Evolutionary conservation across 2,113 vertebrate species (phyloP).

Genomic region (Chelonoidis abingdonii): DNA sequence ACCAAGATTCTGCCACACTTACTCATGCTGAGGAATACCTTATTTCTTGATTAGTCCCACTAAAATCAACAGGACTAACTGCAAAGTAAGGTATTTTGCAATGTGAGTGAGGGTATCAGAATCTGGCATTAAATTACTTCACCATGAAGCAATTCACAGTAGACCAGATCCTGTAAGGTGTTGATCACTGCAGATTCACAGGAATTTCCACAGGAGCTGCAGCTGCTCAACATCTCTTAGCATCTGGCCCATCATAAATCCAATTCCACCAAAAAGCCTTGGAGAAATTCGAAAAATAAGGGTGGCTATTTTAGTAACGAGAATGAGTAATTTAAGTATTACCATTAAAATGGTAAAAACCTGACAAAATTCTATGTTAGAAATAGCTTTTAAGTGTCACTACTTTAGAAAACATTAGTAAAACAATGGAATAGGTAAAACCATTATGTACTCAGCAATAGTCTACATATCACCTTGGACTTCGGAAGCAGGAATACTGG

Average conservation of each 20-base stretch:
- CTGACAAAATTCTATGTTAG: conserved; percentile 22
- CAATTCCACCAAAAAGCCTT: not conserved
- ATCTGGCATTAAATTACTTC: not conserved
- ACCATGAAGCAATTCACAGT: not conserved
- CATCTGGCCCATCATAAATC: not conserved
- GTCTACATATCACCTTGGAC: conserved; percentile 29
- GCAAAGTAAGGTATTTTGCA: not conserved
- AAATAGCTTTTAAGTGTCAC: conserved; percentile 1
- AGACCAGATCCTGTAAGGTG: not conserved
- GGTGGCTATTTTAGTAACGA: conserved; percentile 13
- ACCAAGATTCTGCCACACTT: not conserved
- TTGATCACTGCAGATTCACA: not conserved
- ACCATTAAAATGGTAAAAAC: not conserved
- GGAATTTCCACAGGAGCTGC: not conserved
- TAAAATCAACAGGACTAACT: not conserved
- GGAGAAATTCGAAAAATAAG: not conserved
- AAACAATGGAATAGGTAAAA: not conserved
- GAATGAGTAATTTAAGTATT: conserved; percentile 28
- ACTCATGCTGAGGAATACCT: not conserved
- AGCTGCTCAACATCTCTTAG: not conserved
- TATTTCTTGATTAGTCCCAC: not conserved
- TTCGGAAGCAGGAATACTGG: not conserved
- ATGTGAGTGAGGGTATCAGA: not conserved
- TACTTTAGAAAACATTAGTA: conserved; percentile 12
- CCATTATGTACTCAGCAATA: conserved; percentile 16